Evolutionary conservation across 2,113 vertebrate genomes (phyloP).

Genomic region (Condylura cristata): DNA sequence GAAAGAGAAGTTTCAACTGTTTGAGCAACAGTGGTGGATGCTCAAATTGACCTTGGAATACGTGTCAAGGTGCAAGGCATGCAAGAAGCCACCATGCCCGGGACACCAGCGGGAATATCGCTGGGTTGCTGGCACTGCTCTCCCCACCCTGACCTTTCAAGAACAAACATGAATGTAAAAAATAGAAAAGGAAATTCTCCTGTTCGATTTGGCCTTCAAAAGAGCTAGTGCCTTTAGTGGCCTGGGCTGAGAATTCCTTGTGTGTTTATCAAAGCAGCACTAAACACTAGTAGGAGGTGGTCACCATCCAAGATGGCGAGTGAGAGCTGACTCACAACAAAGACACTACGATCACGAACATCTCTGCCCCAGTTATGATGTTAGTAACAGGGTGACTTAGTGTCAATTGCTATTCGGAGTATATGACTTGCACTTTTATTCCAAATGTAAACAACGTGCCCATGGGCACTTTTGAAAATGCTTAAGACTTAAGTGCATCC

Average conservation of each 20-base stretch:
- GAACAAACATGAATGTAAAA: not conserved
- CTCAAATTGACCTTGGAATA: not conserved
- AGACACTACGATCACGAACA: not conserved
- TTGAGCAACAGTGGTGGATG: not conserved
- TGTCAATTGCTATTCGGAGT: not conserved
- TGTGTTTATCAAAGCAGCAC: not conserved
- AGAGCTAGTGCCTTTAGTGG: not conserved
- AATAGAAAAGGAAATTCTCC: not conserved
- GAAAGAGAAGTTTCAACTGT: not conserved
- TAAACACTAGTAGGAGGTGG: not conserved
- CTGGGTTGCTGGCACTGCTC: not conserved
- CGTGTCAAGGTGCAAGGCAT: too few relatives aligned
- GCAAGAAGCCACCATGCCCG: fast-evolving
- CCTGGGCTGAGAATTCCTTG: not conserved
- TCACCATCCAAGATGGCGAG: not conserved
- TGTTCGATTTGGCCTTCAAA: not conserved
- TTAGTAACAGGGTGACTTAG: not conserved
- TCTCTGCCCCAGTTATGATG: not conserved
- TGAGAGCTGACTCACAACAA: not conserved
- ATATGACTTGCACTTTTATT: not conserved
- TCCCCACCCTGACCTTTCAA: not conserved
- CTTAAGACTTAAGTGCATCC: not conserved
- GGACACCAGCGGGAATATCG: not conserved
- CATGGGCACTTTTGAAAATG: not conserved
- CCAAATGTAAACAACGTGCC: not conserved